Evolutionary conservation across 2,113 vertebrate species (phyloP).

Genomic region (Dendropsophus ebraccatus): DNA sequence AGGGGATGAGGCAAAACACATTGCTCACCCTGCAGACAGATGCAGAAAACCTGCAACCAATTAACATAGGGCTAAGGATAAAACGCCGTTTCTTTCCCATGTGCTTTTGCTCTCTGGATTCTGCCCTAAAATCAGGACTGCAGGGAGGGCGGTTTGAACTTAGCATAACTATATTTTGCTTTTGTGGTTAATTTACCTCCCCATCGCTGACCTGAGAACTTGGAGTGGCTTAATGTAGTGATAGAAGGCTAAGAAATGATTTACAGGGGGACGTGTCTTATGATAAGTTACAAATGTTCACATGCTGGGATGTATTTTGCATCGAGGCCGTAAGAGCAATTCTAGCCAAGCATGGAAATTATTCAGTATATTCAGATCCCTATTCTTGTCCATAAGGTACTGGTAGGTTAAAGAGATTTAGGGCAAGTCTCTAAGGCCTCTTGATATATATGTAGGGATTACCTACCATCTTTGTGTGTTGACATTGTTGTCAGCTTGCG

Average conservation of each 20-base stretch:
- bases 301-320: neutral
- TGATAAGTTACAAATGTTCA: slow-evolving; percentile 27
- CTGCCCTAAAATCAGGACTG: slow-evolving; percentile 15
- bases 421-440: neutral
- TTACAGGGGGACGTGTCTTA: slow-evolving; percentile 10
- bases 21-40: slow-evolving; percentile 45
- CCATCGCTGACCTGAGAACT: slow-evolving; percentile 27
- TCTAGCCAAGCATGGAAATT: neutral
- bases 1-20: slow-evolving; percentile 51
- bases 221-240: slow-evolving; percentile 20
- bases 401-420: neutral
- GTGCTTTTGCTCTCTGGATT: slow-evolving; percentile 45
- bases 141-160: slow-evolving; percentile 36
- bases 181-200: slow-evolving; percentile 50
- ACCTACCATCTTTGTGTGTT: neutral
- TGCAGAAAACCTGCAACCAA: slow-evolving; percentile 51
- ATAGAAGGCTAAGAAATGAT: neutral
- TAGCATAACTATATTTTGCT: slow-evolving; percentile 13
- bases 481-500: neutral
- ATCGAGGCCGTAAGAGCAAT: neutral
- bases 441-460: neutral
- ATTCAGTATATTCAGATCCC: neutral
- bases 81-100: slow-evolving; percentile 28
- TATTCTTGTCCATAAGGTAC: neutral
- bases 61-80: slow-evolving; percentile 41